Evolutionary conservation across 2,888 invertebrate genomes (phyloP).

Genomic region (Laspeyria flexula): DNA sequence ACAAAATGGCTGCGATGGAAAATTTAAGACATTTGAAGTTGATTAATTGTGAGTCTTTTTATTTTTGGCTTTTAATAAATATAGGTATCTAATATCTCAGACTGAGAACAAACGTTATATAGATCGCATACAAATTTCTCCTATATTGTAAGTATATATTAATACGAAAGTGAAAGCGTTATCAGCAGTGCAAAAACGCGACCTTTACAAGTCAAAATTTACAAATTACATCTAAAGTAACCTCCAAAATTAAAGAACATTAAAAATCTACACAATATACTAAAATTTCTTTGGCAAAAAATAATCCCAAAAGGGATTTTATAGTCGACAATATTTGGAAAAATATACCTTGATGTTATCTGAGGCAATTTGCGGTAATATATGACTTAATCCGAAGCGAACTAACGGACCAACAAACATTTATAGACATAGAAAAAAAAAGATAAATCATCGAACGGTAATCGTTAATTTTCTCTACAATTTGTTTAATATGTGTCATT

Average conservation of each 20-base stretch:
- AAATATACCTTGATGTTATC: constrained; percentile 69
- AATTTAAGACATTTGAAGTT: too few species aligned
- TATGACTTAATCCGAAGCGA: constrained; percentile 75
- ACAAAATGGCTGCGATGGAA: neutral
- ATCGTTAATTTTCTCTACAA: constrained; percentile 58
- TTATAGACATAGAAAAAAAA: constrained; percentile 38
- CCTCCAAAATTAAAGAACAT: neutral
- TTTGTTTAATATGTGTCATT: constrained; percentile 59
- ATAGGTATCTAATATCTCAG: too few species aligned
- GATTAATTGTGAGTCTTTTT: too few species aligned
- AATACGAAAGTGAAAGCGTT: too few species aligned
- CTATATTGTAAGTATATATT: too few species aligned
- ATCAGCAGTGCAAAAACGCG: too few species aligned
- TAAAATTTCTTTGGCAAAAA: constrained; percentile 14
- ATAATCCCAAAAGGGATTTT: constrained; percentile 14
- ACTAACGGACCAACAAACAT: constrained; percentile 29
- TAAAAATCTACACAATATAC: too few species aligned
- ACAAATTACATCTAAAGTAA: neutral
- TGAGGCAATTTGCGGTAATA: constrained; percentile 77
- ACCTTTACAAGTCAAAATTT: too few species aligned
- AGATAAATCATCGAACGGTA: constrained; percentile 39
- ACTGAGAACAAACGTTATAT: too few species aligned
- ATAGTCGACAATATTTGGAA: constrained; percentile 41
- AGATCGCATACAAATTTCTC: too few species aligned
- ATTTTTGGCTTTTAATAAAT: too few species aligned